Conservation (phyloP, 1,140 invertebrate species). For the Antheraea mylitta region DNA sequence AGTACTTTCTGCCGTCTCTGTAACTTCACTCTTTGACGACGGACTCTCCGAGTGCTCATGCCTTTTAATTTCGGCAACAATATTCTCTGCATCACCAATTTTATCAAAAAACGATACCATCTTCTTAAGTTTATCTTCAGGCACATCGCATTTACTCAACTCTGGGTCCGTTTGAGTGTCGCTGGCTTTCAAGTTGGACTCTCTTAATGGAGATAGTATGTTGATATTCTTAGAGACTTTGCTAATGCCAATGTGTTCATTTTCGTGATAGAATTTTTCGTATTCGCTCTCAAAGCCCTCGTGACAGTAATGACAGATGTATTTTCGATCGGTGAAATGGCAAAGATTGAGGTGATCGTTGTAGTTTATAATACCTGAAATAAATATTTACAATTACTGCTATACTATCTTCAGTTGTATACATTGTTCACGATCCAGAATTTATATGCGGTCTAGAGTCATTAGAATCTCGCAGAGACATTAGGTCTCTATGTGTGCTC, state of each 20-base stretch:
- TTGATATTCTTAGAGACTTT: constrained; percentile 32
- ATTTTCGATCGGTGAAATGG: constrained; percentile 55
- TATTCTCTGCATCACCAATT: constrained; percentile 47
- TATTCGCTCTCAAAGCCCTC: constrained; percentile 53
- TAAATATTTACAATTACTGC: not conserved
- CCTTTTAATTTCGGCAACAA: constrained; percentile 46
- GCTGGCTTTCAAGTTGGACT: constrained; percentile 37
- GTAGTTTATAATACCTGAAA: constrained; percentile 71
- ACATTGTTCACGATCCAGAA: no score
- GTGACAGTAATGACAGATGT: constrained; percentile 63
- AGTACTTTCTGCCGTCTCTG: constrained; percentile 20
- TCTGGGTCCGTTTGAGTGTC: constrained; percentile 60
- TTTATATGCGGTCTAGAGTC: no score
- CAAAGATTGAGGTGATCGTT: constrained; percentile 68
- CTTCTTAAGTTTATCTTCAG: constrained; percentile 64
- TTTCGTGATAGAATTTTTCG: constrained; percentile 55
- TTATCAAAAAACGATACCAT: constrained; percentile 69
- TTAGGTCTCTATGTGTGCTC: no score
- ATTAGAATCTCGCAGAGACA: no score
- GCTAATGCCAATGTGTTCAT: constrained; percentile 60
- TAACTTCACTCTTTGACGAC: constrained; percentile 31
- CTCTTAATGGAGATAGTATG: constrained; percentile 16
- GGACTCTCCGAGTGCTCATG: constrained; percentile 42
- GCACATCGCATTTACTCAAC: constrained; percentile 36
- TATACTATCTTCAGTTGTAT: no score